Evolutionary conservation across 2,888 invertebrate species (phyloP), one percentile per base, ranked within the genome.

Genomic region (Cheilosia impressa): DNA sequence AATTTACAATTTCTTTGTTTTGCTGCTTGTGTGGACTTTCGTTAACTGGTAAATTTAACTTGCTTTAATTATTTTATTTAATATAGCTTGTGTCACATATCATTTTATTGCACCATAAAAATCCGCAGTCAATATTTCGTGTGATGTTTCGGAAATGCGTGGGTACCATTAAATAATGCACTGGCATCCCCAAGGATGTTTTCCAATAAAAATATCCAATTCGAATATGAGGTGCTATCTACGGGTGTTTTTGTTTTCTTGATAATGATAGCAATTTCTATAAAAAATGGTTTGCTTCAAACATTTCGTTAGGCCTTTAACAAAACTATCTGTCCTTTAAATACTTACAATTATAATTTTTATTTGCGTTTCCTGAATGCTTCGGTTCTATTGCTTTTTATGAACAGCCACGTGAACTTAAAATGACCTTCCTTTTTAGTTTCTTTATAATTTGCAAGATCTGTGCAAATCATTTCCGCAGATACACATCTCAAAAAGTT

Each of bases 1-100:
- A 73, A 47, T 38, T 71, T 69, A 84, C 75, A 62, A 68, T 72
- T 81, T 85, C 85, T 85, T 85, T 85, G 85, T 85, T 85, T 81
- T 84, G 84, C 73, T 79, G 73, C 65, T 71, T 55, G 55, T 68
- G 58, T 34, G 68, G 72, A 77, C 50, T 72, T 76, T 76, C 71
- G 38, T 81, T 45, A 53, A 72, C 58, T 76, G 85, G 85, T 85
- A 85, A 82, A 38, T 81, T 10, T 45, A 65, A 34, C 10, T 66
- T 50, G 43, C 7, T 45, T 58, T 24, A 31, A 43, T 31, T 17
- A 52, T 53, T 17, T 17, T 60, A 50, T 71, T n/a, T 52, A 65
- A 76, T 63, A 43, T 45, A 65, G 45, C 76, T 77, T 71, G 58
- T 82, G 57, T 53, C 13, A 58, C 9, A 47, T 19, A 19, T 9